A percentile compares a stretch with the other conserved stretches of the same genome.
These are phyloP conservation scores for Anguilla obscura DNA, from an alignment of 2,797 vertebrate genomes.

Conservation along the genomic window DNA sequence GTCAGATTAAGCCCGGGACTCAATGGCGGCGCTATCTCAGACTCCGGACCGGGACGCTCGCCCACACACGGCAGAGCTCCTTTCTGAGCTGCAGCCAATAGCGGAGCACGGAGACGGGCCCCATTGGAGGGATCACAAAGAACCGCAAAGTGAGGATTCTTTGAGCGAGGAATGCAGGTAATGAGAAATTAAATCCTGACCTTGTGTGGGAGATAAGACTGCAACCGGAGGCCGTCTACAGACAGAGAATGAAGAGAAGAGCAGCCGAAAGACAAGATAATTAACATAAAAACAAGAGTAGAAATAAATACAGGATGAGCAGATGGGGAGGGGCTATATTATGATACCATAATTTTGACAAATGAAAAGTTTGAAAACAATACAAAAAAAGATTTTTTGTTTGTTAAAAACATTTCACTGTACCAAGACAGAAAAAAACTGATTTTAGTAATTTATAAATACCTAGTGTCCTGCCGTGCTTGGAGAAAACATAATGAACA, in stretches of 20 bases:
- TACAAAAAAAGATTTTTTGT: not conserved
- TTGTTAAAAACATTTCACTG: not conserved
- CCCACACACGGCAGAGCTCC: not conserved
- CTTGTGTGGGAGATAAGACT: not conserved
- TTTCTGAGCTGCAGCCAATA: not conserved
- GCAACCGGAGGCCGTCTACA: not conserved
- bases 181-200: conserved; percentile 24
- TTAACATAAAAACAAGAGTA: not conserved
- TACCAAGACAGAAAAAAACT: not conserved
- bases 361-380: not conserved
- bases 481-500: not conserved
- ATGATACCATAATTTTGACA: not conserved
- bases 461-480: not conserved
- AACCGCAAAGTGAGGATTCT: not conserved
- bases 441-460: not conserved
- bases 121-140: not conserved
- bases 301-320: not conserved
- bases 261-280: not conserved
- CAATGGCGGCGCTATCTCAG: not conserved
- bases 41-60: not conserved
- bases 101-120: not conserved
- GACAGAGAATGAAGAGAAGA: not conserved
- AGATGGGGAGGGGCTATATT: not conserved
- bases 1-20: not conserved
- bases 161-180: not conserved